Base-by-base conservation (phyloP, 37 sponge, comb jelly and placozoan species). In the Hormiphora californensis region DNA sequence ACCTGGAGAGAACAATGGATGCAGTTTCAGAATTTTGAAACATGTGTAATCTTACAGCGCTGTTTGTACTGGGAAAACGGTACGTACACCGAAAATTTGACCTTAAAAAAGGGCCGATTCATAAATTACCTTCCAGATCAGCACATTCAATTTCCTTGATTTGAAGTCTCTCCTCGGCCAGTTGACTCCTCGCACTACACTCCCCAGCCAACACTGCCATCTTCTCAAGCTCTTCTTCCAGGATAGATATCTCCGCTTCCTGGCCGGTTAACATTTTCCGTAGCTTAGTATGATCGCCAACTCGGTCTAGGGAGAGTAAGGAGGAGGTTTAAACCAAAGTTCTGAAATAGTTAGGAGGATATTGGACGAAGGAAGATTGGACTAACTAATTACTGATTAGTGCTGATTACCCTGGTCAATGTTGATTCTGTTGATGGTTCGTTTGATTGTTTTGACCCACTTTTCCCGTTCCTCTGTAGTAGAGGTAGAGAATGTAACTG, bases 151-250 rank as follows among this genome's bases (percentile, higher is more conserved):
- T 5, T 12, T 57, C 61, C 61, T 28, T 30, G n/a, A n/a, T n/a
- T n/a, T n/a, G n/a, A 5, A 57, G 61, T 57, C 27, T 57, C 61
- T 57, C 61, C 23, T 57, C 61, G 23, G 61, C 61, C n/a, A 57
- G n/a, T 23, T 30, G 7, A 21, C 30, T 30, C n/a, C 61, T 57
- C 27, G 30, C 61, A 57, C 30, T 4, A 57, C 61, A 57, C n/a
- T 57, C 61, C n/a, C 61, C 61, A 5, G 61, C 23, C 23, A 57
- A 23, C 7, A 57, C 61, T 4, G 61, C 61, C 61, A 57, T 57
- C 61, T 57, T 57, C 61, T 57, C 61, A 5, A 57, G 61, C 61
- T 57, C 61, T 30, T 57, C 61, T 30, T 57, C 61, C 27, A 57
- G 61, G 27, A 57, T 57, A 15, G 30, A 28, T 5, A 57, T 57